Evolutionary conservation across 2,797 vertebrate genomes (phyloP).

Genomic region (Rhinatrema bivittatum): DNA sequence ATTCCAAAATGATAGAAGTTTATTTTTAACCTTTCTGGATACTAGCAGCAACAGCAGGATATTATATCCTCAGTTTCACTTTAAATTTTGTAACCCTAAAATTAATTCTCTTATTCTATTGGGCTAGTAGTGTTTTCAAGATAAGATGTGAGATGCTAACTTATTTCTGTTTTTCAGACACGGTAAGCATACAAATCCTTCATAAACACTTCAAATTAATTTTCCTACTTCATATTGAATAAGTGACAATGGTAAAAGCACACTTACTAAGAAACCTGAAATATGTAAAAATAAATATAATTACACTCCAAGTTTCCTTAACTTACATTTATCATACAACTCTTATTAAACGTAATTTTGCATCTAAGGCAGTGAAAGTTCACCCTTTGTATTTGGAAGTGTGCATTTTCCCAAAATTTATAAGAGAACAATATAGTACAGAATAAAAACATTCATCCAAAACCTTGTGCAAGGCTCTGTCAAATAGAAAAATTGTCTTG

Average conservation of each 20-base stretch:
- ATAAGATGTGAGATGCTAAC: constrained; percentile 39
- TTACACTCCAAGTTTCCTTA: constrained; percentile 52
- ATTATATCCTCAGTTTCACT: not conserved
- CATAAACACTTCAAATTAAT: constrained; percentile 38
- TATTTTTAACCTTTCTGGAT: not conserved
- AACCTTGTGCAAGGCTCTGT: constrained; percentile 41
- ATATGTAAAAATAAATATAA: constrained; percentile 47
- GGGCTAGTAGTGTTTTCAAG: constrained; percentile 48
- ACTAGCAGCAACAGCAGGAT: not conserved
- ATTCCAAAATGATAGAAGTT: constrained; percentile 2
- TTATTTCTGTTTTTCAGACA: constrained; percentile 40
- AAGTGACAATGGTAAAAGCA: constrained; percentile 47
- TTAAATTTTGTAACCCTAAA: too few species aligned
- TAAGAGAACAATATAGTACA: constrained; percentile 51
- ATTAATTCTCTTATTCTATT: too few species aligned
- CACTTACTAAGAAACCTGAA: constrained; percentile 54
- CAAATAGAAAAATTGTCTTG: constrained; percentile 50
- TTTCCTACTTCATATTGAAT: constrained; percentile 51
- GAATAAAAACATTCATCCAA: constrained; percentile 49
- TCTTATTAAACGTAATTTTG: constrained; percentile 51
- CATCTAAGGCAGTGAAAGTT: constrained; percentile 51
- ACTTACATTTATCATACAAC: constrained; percentile 51
- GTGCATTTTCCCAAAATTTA: constrained; percentile 43
- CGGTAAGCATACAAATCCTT: constrained; percentile 45
- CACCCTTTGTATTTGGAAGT: constrained; percentile 49